A percentile compares a stretch with the other conserved stretches of the same genome.
Evolutionary conservation across 2,113 vertebrate genomes (phyloP).

Genomic region (Paratilapia polleni): DNA sequence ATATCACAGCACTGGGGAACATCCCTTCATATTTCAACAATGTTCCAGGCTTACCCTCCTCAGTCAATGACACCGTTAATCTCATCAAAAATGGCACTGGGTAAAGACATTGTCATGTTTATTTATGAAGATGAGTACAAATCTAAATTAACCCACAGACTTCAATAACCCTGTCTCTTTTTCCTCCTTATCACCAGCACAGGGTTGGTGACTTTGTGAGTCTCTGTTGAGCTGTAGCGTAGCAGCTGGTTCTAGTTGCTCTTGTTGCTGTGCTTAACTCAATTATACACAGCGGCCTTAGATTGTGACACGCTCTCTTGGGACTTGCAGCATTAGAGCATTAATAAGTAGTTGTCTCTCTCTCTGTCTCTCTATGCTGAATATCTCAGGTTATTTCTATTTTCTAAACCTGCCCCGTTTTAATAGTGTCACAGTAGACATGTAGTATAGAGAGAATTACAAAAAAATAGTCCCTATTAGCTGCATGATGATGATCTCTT

Average conservation of each 20-base stretch:
- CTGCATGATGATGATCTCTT: background rate
- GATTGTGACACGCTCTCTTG: background rate
- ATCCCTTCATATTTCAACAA: slow-evolving; percentile 41
- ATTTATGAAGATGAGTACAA: background rate
- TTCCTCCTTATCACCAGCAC: slow-evolving; percentile 59
- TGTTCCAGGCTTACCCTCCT: slow-evolving; percentile 28
- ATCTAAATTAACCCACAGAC: background rate
- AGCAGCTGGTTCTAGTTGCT: slow-evolving; percentile 37
- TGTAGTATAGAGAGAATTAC: background rate
- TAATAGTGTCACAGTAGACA: background rate
- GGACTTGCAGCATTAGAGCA: background rate
- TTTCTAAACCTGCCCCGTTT: background rate
- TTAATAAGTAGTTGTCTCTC: background rate
- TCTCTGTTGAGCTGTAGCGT: slow-evolving; percentile 37
- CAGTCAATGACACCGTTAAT: slow-evolving; percentile 49
- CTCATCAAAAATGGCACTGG: slow-evolving; percentile 71
- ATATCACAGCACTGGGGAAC: slow-evolving; percentile 8
- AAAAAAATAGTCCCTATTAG: background rate
- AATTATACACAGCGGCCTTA: background rate
- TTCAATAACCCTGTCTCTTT: slow-evolving; percentile 38
- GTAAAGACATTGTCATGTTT: slow-evolving; percentile 54
- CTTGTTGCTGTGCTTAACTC: background rate
- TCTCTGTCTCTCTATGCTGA: background rate
- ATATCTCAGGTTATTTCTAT: background rate
- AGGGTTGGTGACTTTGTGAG: slow-evolving; percentile 60